Evolutionary conservation across 2,797 vertebrate species (phyloP).

Genomic region (Myripristis murdjan): DNA sequence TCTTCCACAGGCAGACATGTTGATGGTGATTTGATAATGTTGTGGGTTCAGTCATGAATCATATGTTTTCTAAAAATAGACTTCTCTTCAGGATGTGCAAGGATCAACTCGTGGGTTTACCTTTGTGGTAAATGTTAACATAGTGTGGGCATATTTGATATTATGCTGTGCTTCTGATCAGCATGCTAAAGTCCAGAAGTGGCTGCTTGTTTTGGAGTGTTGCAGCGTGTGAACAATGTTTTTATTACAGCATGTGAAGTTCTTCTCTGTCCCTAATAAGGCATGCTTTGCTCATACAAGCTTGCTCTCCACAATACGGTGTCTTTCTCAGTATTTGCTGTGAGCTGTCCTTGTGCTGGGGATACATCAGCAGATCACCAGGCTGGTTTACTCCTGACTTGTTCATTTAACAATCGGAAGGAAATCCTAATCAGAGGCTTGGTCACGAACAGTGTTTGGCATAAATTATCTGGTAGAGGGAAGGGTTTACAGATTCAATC

Average conservation of each 20-base stretch:
- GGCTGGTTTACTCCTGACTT: conserved; percentile 20
- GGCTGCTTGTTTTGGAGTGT: conserved; percentile 36
- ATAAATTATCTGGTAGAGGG: too few species aligned
- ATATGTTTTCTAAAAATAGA: conserved; percentile 20
- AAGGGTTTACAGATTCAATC: too few species aligned
- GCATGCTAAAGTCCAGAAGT: conserved; percentile 8
- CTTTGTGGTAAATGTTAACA: conserved; percentile 94
- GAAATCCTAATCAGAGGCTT: not conserved
- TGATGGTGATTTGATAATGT: conserved; percentile 31
- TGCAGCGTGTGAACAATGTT: conserved; percentile 36
- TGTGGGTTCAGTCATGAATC: conserved; percentile 42
- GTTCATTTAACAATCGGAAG: not conserved
- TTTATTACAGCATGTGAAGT: conserved; percentile 16
- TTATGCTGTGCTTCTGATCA: not conserved
- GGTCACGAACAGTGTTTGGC: too few species aligned
- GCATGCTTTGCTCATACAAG: conserved; percentile 8
- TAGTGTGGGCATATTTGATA: not conserved
- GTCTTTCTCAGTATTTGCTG: conserved; percentile 35
- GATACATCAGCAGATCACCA: conserved; percentile 43
- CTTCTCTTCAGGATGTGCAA: conserved; percentile 87
- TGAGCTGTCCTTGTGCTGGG: conserved; percentile 42
- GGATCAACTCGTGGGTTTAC: conserved; percentile 96
- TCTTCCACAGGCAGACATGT: conserved; percentile 9
- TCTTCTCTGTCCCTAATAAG: conserved; percentile 8
- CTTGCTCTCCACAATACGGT: conserved; percentile 12